Evolutionary conservation across 2,113 vertebrate genomes (phyloP).

Genomic region (Ciconia maguari): DNA sequence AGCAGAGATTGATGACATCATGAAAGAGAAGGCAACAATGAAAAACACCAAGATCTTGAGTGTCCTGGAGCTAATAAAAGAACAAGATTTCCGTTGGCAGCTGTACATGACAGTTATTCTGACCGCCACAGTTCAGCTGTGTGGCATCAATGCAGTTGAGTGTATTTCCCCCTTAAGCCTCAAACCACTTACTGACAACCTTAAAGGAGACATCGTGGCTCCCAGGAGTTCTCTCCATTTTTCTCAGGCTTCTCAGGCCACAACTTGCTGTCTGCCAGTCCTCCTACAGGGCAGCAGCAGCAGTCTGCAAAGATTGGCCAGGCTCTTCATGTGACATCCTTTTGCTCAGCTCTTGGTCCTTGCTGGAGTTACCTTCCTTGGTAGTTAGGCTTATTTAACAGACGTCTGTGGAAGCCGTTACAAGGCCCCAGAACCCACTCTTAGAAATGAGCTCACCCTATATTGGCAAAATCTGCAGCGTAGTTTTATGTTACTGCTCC

Average conservation of each 20-base stretch:
- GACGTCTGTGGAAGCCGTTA: background rate
- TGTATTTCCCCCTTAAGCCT: background rate
- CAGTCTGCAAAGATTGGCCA: background rate
- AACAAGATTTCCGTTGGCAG: conserved; percentile 79
- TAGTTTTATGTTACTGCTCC: background rate
- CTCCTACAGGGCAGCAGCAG: background rate
- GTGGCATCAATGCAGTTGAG: conserved; percentile 84
- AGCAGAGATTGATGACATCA: conserved; percentile 81
- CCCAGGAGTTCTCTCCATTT: background rate
- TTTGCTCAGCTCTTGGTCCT: background rate
- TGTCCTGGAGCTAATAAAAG: conserved; percentile 76
- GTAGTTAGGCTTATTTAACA: background rate
- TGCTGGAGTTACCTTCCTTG: background rate
- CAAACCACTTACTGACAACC: background rate
- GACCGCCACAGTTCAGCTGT: conserved; percentile 76
- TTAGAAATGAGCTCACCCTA: background rate
- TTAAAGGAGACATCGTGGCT: background rate
- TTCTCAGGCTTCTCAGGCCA: background rate
- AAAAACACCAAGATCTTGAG: conserved; percentile 67
- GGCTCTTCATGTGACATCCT: background rate
- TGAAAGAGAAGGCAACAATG: conserved; percentile 74
- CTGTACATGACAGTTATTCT: conserved; percentile 67
- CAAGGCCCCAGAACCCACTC: background rate
- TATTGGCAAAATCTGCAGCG: background rate
- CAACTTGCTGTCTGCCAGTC: background rate